Conservation (phyloP, 2,888 invertebrate species). For the Ernsta delagoae region DNA sequence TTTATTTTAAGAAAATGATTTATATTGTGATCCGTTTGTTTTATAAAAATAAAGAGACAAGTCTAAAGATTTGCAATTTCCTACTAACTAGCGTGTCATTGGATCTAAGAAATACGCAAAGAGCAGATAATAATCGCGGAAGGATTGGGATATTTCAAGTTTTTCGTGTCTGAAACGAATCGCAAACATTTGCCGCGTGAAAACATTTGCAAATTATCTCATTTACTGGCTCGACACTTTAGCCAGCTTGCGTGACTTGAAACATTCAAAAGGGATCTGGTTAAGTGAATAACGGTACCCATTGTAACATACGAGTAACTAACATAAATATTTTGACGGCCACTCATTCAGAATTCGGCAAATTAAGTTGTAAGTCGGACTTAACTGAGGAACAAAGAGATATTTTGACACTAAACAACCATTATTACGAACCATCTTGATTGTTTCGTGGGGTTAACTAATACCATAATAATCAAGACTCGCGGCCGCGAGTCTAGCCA, state of each 20-base stretch:
- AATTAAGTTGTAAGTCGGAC: slow-evolving; percentile 19
- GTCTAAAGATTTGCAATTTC: not conserved
- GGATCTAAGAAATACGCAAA: not conserved
- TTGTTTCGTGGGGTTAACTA: not conserved
- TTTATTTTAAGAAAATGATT: not conserved
- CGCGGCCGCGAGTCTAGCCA: too few relatives aligned
- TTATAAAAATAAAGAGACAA: not conserved
- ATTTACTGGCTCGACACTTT: slow-evolving; percentile 52
- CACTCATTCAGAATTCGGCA: slow-evolving; percentile 27
- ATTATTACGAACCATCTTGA: not conserved
- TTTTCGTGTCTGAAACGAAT: slow-evolving; percentile 63
- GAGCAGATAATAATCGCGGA: slow-evolving; percentile 39
- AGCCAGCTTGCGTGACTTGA: slow-evolving; percentile 45
- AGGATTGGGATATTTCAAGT: slow-evolving; percentile 46
- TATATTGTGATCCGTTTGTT: not conserved
- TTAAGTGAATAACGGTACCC: slow-evolving; percentile 20
- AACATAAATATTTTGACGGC: slow-evolving; percentile 13
- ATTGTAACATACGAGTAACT: slow-evolving; percentile 24
- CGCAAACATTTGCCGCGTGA: slow-evolving; percentile 59
- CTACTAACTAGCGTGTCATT: not conserved
- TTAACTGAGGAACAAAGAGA: slow-evolving; percentile 12
- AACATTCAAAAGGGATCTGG: slow-evolving; percentile 34
- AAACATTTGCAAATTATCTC: slow-evolving; percentile 56
- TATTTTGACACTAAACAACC: not conserved
- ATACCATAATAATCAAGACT: too few relatives aligned